Percentiles rank a stretch among this genome's conserved stretches.
Evolutionary conservation across 1,140 invertebrate species (phyloP).

Genomic region (Drosophila ohnishii): DNA sequence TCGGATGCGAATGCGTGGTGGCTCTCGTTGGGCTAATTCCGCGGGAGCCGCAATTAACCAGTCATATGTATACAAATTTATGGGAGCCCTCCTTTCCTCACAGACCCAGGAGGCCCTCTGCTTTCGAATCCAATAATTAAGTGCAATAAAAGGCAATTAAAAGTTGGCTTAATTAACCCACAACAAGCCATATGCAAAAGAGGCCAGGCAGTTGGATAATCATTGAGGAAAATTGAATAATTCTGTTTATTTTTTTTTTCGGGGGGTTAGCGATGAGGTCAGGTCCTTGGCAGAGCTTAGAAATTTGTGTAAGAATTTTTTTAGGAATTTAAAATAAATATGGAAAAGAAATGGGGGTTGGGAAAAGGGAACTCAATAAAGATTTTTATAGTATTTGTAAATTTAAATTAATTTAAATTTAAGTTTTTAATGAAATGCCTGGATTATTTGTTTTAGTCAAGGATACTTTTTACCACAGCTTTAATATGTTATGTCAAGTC

Average conservation of each 20-base stretch:
- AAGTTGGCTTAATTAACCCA: constrained; percentile 35
- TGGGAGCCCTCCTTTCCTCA: neutral
- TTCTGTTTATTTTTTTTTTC: neutral
- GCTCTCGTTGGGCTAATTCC: constrained; percentile 44
- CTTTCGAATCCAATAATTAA: constrained; percentile 46
- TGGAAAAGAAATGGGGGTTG: too few species aligned
- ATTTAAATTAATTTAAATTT: too few species aligned
- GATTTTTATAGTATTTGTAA: too few species aligned
- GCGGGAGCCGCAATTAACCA: constrained; percentile 32
- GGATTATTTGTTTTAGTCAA: neutral
- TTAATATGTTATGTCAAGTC: neutral
- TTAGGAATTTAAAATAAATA: too few species aligned
- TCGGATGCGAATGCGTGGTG: constrained; percentile 29
- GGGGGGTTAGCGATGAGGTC: neutral
- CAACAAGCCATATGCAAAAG: constrained; percentile 40
- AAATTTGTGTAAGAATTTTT: neutral
- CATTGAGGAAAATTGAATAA: constrained; percentile 26
- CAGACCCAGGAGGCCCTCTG: constrained; percentile 5
- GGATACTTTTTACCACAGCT: neutral
- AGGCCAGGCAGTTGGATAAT: constrained; percentile 25
- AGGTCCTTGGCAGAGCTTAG: constrained; percentile 1
- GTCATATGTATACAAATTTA: constrained; percentile 46
- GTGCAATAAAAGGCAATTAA: constrained; percentile 44
- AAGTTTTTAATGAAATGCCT: too few species aligned
- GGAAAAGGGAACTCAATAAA: too few species aligned